Base-by-base conservation (phyloP, 2,113 vertebrate genomes). In the Hypomesus transpacificus region DNA sequence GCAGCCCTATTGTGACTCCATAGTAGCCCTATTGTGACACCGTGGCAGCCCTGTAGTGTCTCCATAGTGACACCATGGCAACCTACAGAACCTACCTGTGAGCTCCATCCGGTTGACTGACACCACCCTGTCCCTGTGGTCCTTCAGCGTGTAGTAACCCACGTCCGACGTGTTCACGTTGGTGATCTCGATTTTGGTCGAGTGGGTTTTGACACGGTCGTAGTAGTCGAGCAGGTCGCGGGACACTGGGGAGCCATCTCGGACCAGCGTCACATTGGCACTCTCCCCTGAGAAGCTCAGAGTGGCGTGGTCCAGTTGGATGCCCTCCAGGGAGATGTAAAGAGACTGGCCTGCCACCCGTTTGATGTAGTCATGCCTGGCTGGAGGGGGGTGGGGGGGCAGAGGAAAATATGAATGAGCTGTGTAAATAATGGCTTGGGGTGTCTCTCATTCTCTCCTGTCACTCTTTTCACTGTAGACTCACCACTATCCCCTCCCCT, bases 21-120 rank as follows among this genome's bases (percentile, higher is more conserved):
- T 3, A 39, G 34, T 39, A 39, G 34, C 34, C 34, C 34, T 39
- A 39, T 6, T 11, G 39, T 46, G 39, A 46, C 31, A 5, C 39
- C 39, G 11, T 46, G 39, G 39, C 39, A 34, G 3, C 18, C 61
- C n/a, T 50, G 5, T 34, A 66, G 26, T 46, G 39, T 13, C 39
- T 6, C 31, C 31, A 34, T 34, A 5, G 39, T 46, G 7, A 2
- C 39, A 13, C 39, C 39, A 46, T 46, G 7, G 39, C 39, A 46
- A 9, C 39, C 5, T 14, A 14, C 8, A 16, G 31, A 7, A 68
- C 78, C 56, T 22, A 89, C 89, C 86, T 53, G 83, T 85, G 18
- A 91, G 70, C 16, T 81, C 69, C 86, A 89, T 80, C 62, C 51
- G 79, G 54, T 75, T 84, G 8, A 83, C 14, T 17, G 86, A 83